These are phyloP conservation scores for Okapia johnstoni DNA, from an alignment of 2,113 vertebrate species.

Conservation along the genomic window DNA sequence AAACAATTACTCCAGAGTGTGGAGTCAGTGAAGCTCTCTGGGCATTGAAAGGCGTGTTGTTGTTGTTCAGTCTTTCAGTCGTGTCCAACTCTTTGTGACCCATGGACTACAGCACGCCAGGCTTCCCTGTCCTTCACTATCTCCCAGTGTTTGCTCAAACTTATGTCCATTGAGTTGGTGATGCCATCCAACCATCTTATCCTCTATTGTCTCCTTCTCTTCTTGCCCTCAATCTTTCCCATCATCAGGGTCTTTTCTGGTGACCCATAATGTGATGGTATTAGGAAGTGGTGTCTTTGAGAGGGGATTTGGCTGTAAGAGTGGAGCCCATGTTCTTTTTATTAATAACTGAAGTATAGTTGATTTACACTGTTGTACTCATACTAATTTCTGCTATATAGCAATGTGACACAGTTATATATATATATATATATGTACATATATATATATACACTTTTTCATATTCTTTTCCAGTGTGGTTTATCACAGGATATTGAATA, in stretches of 20 bases:
- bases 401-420: background rate
- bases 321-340: background rate
- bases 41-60: background rate
- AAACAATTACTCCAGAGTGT: background rate
- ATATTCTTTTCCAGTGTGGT: background rate
- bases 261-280: background rate
- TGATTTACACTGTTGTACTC: background rate
- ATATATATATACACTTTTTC: background rate
- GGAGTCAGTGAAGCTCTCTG: background rate
- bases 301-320: background rate
- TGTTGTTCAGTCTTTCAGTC: background rate
- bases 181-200: background rate
- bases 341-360: background rate
- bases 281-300: background rate
- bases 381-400: background rate
- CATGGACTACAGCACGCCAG: background rate
- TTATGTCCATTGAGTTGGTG: accelerated
- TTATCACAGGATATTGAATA: background rate
- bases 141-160: background rate
- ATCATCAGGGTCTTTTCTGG: background rate
- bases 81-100: background rate
- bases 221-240: background rate
- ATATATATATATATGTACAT: background rate
- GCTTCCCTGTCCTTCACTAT: background rate
- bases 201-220: background rate